Evolutionary conservation across 2,797 vertebrate species (phyloP), one percentile per base, ranked within the genome.

Genomic region (Melanotaenia trifasciata): DNA sequence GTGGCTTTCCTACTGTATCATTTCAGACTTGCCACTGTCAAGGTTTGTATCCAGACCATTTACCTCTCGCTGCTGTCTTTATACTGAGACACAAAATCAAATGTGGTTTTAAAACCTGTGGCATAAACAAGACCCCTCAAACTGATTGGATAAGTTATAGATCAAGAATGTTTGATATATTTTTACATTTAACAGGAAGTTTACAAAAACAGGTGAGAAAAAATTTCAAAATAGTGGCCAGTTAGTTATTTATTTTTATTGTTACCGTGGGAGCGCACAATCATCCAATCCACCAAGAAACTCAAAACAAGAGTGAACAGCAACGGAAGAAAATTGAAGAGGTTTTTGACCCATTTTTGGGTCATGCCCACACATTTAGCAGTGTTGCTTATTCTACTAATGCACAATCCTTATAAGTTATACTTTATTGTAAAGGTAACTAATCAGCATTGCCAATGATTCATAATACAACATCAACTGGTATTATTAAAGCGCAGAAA

Each of bases 91-190:
- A 26, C 51, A 54, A 26, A 54, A 14, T 26, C 22, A 54, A 54
- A 54, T 54, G 51, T 13, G 2, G 12, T 54, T 70, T 43, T 32
- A 20, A 32, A 32, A 70, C 20, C 14, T 6, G 20, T 54, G 18
- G 4, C 14, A n/a, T 53, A 26, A 50, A 13, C 38, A 16, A 4
- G 22, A 20, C 1, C 13, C 35, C 10, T 45, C 3, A 62, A 62
- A n/a, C 14, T 56, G 51, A 68, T 24, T 47, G 10, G 22, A 74
- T 36, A 2, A 7, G 30, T 22, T 56, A 62, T 40, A 57, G 30
- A 38, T 74, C 36, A 22, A 14, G 26, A 63, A 24, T 68, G n/a
- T 57, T 40, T 22, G 5, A 45, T 63, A 24, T 64, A 30, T 38
- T 40, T 16, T 11, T 26, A 58, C 11, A 13, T 14, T 56, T 30